Percentiles rank a stretch among this genome's conserved stretches.
These are phyloP conservation scores for Marcusenius ussheri DNA, from an alignment of 2,113 vertebrate species.

Conservation along the genomic window DNA sequence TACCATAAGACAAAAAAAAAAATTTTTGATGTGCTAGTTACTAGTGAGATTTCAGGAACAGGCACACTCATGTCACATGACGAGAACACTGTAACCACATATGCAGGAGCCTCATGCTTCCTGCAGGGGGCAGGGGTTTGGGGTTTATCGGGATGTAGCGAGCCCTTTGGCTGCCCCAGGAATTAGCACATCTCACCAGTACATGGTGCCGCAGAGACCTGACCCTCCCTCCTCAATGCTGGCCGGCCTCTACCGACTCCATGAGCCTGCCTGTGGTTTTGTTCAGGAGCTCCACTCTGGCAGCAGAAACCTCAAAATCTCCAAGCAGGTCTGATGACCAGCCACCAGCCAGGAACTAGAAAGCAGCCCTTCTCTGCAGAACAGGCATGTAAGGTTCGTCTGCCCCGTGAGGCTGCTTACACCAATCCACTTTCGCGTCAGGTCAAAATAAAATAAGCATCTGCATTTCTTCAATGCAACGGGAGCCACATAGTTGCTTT, in stretches of 20 bases:
- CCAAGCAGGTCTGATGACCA: not conserved
- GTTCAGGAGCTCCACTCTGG: not conserved
- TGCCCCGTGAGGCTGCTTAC: not conserved
- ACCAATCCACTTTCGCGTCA: not conserved
- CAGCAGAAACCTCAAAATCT: not conserved
- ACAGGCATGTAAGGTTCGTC: not conserved
- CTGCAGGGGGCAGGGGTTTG: not conserved
- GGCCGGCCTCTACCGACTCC: not conserved
- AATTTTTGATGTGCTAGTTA: not conserved
- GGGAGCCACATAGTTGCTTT: constrained; percentile 33
- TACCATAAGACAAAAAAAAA: constrained; percentile 4
- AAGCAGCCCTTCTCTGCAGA: not conserved
- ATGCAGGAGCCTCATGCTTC: not conserved
- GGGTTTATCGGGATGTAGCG: not conserved
- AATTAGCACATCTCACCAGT: not conserved
- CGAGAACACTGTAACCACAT: not conserved
- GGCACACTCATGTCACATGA: not conserved
- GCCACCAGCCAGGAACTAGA: not conserved
- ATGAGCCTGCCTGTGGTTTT: not conserved
- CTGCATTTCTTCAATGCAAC: constrained; percentile 6
- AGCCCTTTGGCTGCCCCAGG: constrained; percentile 13
- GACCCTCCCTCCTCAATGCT: constrained; percentile 26
- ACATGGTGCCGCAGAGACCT: not conserved
- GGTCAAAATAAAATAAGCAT: not conserved
- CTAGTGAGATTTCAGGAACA: constrained; percentile 8